Evolutionary conservation across 2,888 invertebrate genomes (phyloP), one percentile per base, ranked within the genome.

Genomic region (Leucozona laternaria): DNA sequence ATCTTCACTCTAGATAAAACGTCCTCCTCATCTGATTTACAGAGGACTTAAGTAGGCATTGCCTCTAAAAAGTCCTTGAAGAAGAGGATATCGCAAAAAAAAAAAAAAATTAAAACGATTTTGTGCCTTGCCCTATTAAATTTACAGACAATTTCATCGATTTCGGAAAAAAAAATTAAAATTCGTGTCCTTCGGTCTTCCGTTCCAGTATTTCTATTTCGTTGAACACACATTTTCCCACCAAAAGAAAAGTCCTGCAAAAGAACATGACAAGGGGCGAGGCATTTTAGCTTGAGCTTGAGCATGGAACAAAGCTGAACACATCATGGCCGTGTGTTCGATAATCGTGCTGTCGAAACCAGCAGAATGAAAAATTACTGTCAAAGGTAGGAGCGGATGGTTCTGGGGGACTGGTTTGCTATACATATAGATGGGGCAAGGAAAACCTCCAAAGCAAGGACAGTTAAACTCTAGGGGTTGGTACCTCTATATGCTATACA

Each of bases 271-370:
- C 43, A 50, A 48, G 72, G 66, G 50, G 40, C n/a, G 66, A 48
- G 66, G 66, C 45, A 45, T 28, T 64, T 31, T 37, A 25, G 45
- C 34, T 45, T 31, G 31, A 31, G 31, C 28, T n/a, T n/a, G 37
- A 58, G 37, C n/a, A 17, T 34, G 60, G 79, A 60, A 64, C 73
- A 58, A 45, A 71, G 31, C 76, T 71, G 72, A 85, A 81, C 85
- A 80, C 50, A 81, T 77, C 85, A 85, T 68, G 77, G 72, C 68
- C 58, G 57, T 85, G 57, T 85, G 85, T 81, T 85, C 85, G 80
- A 85, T 85, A 85, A 85, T 85, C 85, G 80, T 73, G 77, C 85
- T 80, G 85, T 85, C 85, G 85, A 85, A 85, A 85, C 80, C 85
- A 85, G 85, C 70, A 80, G 85, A 78, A 85, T 85, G 85, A 85